Conservation (phyloP, 1,140 invertebrate species). For the Drosophila jambulina region DNA sequence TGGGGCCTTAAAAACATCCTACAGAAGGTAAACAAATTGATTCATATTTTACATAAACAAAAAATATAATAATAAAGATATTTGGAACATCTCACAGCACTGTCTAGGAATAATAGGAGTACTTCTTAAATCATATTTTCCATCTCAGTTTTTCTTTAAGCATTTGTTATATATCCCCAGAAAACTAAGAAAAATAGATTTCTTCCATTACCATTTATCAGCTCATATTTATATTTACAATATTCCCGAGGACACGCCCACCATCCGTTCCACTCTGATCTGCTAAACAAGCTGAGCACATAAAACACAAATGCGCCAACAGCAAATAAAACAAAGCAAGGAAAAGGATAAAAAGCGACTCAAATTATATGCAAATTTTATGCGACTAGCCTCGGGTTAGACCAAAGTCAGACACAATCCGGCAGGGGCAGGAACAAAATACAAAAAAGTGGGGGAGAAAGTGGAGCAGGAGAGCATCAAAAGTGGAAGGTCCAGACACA, state of each 20-base stretch:
- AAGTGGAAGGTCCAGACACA: conserved; percentile 80
- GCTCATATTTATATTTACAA: conserved; percentile 43
- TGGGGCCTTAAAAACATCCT: background rate
- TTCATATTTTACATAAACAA: background rate
- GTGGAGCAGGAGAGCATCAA: conserved; percentile 60
- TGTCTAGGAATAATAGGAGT: no score
- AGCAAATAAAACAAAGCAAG: conserved; percentile 24
- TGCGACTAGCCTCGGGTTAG: conserved; percentile 64
- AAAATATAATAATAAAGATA: background rate
- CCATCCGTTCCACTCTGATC: conserved; percentile 30
- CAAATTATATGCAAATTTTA: conserved; percentile 84
- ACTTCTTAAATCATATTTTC: background rate
- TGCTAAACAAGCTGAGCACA: conserved; percentile 37
- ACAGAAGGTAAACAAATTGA: background rate
- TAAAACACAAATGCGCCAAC: conserved; percentile 56
- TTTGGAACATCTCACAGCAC: no score
- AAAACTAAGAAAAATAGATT: background rate
- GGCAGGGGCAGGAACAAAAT: background rate
- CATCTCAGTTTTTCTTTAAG: background rate
- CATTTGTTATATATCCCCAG: background rate
- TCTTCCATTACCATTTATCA: conserved; percentile 28
- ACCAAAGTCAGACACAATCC: conserved; percentile 39
- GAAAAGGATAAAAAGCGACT: conserved; percentile 55
- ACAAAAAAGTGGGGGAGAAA: conserved; percentile 1
- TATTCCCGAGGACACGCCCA: conserved; percentile 22